Conservation (phyloP, 2,113 vertebrate genomes). For the Pygathrix nemaeus region DNA sequence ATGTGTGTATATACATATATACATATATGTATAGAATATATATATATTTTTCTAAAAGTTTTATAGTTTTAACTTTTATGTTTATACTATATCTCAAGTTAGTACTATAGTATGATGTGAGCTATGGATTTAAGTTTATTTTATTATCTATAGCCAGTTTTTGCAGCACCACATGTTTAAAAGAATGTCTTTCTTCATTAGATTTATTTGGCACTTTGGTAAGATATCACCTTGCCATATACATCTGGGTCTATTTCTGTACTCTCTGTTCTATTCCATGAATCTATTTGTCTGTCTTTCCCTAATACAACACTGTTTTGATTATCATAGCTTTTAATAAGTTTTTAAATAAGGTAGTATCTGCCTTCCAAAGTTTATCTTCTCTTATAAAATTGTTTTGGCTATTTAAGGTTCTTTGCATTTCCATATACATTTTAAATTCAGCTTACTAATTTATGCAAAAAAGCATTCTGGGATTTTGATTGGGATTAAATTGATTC, state of each 20-base stretch:
- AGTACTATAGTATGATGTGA: background rate
- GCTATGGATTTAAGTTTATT: background rate
- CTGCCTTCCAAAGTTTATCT: background rate
- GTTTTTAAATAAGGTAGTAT: background rate
- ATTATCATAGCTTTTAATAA: background rate
- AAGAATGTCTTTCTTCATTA: background rate
- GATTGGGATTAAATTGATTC: background rate
- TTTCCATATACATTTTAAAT: background rate
- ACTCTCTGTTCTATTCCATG: background rate
- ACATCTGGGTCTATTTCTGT: background rate
- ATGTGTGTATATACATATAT: background rate
- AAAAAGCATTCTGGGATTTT: background rate
- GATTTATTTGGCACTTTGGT: background rate
- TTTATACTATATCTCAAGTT: background rate
- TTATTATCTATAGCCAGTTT: background rate
- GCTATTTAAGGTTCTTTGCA: background rate
- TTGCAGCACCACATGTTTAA: background rate
- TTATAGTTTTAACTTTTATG: background rate
- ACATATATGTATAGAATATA: too few species aligned
- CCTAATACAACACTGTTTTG: background rate
- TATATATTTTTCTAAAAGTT: background rate
- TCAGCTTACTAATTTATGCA: background rate
- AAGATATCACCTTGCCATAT: background rate
- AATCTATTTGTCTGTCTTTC: background rate
- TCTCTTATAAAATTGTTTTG: background rate